A percentile compares a stretch with the other conserved stretches of the same genome.
phyloP scores from a whole-genome alignment of 2,888 invertebrate genomes.

The Drosophila subquinaria region DNA sequence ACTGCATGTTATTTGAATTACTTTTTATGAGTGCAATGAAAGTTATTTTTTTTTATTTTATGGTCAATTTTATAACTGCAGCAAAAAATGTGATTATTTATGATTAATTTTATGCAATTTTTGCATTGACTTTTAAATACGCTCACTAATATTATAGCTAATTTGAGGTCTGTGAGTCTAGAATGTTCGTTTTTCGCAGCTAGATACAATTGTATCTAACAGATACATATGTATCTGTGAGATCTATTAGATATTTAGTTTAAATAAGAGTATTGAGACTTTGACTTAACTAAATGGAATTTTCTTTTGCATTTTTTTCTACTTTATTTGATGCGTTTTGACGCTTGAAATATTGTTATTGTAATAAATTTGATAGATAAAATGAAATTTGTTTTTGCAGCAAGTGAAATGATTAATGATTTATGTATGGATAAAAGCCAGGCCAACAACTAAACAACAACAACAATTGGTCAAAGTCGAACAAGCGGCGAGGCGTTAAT shows the following conservation, averaged over 20 bases:
- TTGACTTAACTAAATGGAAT: too few relatives aligned
- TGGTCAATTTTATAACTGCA: conserved; percentile 2
- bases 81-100: background rate
- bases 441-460: conserved; percentile 25
- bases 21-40: background rate
- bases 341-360: conserved; percentile 40
- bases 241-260: background rate
- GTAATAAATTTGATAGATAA: conserved; percentile 35
- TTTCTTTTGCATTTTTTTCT: background rate
- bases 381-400: conserved; percentile 26
- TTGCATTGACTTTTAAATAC: background rate
- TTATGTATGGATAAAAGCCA: conserved; percentile 45
- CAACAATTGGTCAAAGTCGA: conserved; percentile 49
- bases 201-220: background rate
- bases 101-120: background rate
- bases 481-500: conserved; percentile 32
- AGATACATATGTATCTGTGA: background rate
- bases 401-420: conserved; percentile 53
- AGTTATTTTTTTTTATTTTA: background rate
- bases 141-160: background rate
- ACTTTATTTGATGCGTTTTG: conserved; percentile 19
- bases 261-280: background rate
- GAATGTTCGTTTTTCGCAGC: background rate
- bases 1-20: background rate
- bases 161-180: too few relatives aligned